Conservation (phyloP, 2,888 invertebrate genomes). For the Agonum fuliginosum region DNA sequence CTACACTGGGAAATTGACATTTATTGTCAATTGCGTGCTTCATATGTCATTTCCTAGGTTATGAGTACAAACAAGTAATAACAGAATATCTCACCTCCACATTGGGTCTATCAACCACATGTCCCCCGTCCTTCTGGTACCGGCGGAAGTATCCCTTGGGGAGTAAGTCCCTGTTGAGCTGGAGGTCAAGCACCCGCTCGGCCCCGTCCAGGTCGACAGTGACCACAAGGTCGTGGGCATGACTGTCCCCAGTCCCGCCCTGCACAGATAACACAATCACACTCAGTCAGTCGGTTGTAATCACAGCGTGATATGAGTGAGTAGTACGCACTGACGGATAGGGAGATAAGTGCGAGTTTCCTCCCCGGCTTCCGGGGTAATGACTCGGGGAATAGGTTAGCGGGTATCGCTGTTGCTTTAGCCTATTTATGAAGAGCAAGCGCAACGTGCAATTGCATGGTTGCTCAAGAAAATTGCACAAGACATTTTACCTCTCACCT, state of each 20-base stretch:
- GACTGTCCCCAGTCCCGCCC: constrained; percentile 68
- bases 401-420: too few relatives aligned
- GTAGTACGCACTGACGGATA: constrained; percentile 18
- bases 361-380: constrained; percentile 4
- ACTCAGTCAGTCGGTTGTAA: background rate
- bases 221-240: constrained; percentile 77
- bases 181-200: constrained; percentile 81
- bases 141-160: constrained; percentile 80
- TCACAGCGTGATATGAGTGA: background rate
- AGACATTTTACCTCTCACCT: too few relatives aligned
- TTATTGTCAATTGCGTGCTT: too few relatives aligned
- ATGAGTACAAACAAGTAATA: too few relatives aligned
- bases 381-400: background rate
- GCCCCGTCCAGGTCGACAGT: constrained; percentile 80
- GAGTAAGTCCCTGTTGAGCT: constrained; percentile 83
- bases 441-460: too few relatives aligned
- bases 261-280: constrained; percentile 70
- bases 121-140: constrained; percentile 76
- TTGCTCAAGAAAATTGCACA: too few relatives aligned
- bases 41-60: too few relatives aligned
- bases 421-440: too few relatives aligned
- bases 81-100: constrained; percentile 72
- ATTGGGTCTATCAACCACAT: constrained; percentile 75
- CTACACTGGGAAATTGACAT: too few relatives aligned
- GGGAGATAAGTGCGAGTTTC: constrained; percentile 52